Base-by-base conservation (phyloP, 2,797 vertebrate species). In the Geotrypetes seraphini region DNA sequence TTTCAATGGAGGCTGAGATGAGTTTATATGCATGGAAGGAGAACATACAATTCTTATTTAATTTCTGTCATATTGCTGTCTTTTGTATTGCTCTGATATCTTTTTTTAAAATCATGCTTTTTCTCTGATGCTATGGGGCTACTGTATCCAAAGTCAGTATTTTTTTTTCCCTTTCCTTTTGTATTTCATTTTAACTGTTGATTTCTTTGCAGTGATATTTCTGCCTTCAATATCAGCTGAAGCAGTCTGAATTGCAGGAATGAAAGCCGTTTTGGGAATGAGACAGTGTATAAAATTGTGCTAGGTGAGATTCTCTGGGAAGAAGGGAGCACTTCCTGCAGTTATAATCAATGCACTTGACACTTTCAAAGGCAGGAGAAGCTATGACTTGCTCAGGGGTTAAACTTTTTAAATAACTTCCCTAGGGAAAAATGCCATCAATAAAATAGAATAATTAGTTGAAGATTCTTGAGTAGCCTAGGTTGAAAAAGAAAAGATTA, bases 401-500 rank as follows among this genome's bases (percentile, higher is more conserved):
- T 92, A 90, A 92, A 90, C 81, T 87, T 90, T 86, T 88, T 80
- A 89, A 90, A 86, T 90, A 84, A 85, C 73, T 73, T 90, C 84
- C 85, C 80, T 45, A 61, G 78, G 79, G 84, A 83, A 76, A 79
- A 75, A 73, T 71, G 66, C 83, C 84, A 84, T 92, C 89, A 92
- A 86, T 92, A 89, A 87, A 85, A 78, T 62, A 57, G 76, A 83
- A 84, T 93, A 88, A 91, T 92, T 90, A 90, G 75, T 74, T 71
- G 60, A 58, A 57, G 43, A 40, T 73, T 85, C 63, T 76, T 66
- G 73, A 81, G 70, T 61, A 57, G 32, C 33, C 35, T 46, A 9
- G 31, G 14, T 62, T 63, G 64, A 51, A 50, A 53, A 59, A 60
- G 33, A 57, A 56, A 66, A 52, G 11, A 56, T 40, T 55, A 53